phyloP scores from a whole-genome alignment of 2,888 invertebrate genomes.

The Lypha dubia region DNA sequence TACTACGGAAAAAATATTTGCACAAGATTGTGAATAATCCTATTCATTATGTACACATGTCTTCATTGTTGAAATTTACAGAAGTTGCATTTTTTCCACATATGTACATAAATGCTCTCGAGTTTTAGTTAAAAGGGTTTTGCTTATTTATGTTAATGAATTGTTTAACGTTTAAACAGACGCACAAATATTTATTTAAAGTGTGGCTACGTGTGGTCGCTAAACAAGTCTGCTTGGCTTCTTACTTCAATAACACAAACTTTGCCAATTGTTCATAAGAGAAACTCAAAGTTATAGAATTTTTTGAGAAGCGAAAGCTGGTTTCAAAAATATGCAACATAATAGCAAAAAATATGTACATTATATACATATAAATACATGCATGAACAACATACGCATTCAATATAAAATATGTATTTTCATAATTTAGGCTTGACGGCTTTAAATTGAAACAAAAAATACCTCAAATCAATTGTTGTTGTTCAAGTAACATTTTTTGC shows the following conservation, averaged over 20 bases:
- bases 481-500: conserved; percentile 20
- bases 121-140: background rate
- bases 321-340: background rate
- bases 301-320: background rate
- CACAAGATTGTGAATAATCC: too few species aligned
- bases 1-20: too few species aligned
- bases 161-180: conserved; percentile 39
- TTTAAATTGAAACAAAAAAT: background rate
- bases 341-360: background rate
- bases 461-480: conserved; percentile 25
- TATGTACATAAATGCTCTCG: background rate
- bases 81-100: background rate
- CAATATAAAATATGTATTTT: background rate
- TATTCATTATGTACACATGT: too few species aligned
- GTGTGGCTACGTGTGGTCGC: conserved; percentile 39
- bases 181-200: conserved; percentile 58
- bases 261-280: conserved; percentile 26
- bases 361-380: too few species aligned
- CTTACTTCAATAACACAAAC: background rate
- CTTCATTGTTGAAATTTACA: too few species aligned
- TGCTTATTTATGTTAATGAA: conserved; percentile 13
- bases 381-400: too few species aligned
- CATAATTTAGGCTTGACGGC: background rate
- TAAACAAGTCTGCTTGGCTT: conserved; percentile 16
- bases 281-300: conserved; percentile 35